These are phyloP conservation scores for Acromyrmex heyeri DNA, from an alignment of 1,140 invertebrate genomes.

Conservation along the genomic window DNA sequence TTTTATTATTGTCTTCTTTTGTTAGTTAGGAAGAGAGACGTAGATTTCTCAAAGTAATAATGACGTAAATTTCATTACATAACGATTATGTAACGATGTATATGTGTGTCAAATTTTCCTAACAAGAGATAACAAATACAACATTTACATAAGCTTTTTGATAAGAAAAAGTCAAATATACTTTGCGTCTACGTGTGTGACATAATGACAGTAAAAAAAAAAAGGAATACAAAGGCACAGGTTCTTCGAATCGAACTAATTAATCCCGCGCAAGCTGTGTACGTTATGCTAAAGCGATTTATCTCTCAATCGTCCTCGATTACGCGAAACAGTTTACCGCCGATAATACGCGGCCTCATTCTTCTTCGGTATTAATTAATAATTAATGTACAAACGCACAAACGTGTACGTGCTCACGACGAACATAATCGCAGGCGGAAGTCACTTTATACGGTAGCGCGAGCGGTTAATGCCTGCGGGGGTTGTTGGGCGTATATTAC, in stretches of 20 bases:
- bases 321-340: slow-evolving; percentile 40
- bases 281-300: slow-evolving; percentile 42
- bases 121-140: slow-evolving; percentile 30
- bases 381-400: slow-evolving; percentile 68
- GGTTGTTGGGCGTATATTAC: slow-evolving; percentile 64
- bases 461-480: slow-evolving; percentile 73
- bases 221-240: background rate
- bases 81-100: background rate
- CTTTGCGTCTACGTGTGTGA: background rate
- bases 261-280: slow-evolving; percentile 12
- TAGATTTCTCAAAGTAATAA: background rate
- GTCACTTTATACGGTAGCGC: slow-evolving; percentile 64
- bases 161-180: background rate
- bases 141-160: slow-evolving; percentile 9
- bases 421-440: slow-evolving; percentile 70
- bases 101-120: background rate
- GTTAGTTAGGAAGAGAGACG: background rate
- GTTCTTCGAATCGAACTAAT: slow-evolving; percentile 20
- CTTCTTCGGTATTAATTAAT: slow-evolving; percentile 62
- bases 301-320: slow-evolving; percentile 53
- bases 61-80: slow-evolving; percentile 4
- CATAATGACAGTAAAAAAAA: background rate
- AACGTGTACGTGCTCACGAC: slow-evolving; percentile 54
- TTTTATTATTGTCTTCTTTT: background rate
- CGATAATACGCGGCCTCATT: slow-evolving; percentile 11